Conservation (phyloP, 2,888 invertebrate genomes). For the Luffia ferchaultella region DNA sequence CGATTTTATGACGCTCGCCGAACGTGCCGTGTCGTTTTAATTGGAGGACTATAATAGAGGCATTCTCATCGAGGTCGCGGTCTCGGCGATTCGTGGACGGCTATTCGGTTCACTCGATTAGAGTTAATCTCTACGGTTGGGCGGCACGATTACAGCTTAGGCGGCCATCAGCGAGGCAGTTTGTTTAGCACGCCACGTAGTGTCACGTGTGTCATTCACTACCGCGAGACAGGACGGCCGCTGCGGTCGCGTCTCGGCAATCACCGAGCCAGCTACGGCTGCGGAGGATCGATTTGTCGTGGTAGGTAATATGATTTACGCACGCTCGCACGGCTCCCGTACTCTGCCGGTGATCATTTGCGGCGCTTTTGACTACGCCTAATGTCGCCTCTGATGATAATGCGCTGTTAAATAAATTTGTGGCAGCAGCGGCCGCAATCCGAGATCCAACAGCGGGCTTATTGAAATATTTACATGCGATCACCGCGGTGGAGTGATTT, state of each 20-base stretch:
- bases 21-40: not conserved
- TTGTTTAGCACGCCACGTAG: too few species aligned
- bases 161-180: too few species aligned
- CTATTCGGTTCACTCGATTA: conserved; percentile 48
- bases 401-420: conserved; percentile 5
- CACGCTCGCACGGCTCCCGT: conserved; percentile 9
- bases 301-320: conserved; percentile 10
- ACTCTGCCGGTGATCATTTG: conserved; percentile 8
- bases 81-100: too few species aligned
- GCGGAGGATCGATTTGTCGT: conserved; percentile 7
- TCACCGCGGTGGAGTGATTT: too few species aligned
- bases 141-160: too few species aligned
- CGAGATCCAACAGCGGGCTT: too few species aligned
- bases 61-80: too few species aligned
- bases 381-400: conserved; percentile 9
- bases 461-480: too few species aligned
- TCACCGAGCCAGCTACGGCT: conserved; percentile 7
- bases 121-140: conserved; percentile 6
- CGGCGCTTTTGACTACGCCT: conserved; percentile 8
- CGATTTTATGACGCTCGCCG: not conserved
- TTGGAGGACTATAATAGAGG: not conserved
- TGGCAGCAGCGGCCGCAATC: too few species aligned
- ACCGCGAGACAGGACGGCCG: too few species aligned
- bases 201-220: too few species aligned
- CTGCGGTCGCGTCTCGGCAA: too few species aligned